Evolutionary conservation across 2,113 vertebrate genomes (phyloP).

Genomic region (Euleptes europaea): DNA sequence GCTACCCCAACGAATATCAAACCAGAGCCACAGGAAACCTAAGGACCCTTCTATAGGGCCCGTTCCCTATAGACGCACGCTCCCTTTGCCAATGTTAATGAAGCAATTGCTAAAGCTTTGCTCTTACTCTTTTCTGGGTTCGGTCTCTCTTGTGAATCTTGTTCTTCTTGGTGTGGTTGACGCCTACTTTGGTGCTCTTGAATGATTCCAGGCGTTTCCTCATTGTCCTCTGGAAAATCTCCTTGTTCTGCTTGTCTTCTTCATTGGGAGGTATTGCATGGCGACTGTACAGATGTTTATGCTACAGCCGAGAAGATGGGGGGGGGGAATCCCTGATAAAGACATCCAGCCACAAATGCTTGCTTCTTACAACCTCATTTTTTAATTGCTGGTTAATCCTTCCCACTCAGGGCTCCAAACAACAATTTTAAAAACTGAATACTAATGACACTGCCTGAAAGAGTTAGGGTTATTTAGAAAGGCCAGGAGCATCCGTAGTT

Average conservation of each 20-base stretch:
- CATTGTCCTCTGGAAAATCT: conserved; percentile 98
- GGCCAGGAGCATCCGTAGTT: background rate
- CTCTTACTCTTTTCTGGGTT: conserved; percentile 81
- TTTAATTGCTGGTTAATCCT: background rate
- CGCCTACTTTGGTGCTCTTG: conserved; percentile 91
- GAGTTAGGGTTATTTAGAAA: background rate
- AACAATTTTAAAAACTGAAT: background rate
- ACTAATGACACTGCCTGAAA: background rate
- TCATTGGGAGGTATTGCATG: conserved; percentile 84
- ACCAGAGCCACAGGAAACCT: background rate
- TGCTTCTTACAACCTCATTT: background rate
- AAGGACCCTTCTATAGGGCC: background rate
- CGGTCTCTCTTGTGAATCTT: conserved; percentile 87
- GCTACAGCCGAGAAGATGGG: conserved; percentile 70
- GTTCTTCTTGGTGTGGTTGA: conserved; percentile 81
- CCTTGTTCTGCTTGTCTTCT: conserved; percentile 87
- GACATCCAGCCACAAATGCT: background rate
- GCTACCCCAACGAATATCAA: too few relatives aligned
- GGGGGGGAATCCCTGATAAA: background rate
- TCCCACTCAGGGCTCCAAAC: background rate
- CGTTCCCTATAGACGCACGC: too few relatives aligned
- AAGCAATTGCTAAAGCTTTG: background rate
- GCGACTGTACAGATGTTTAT: conserved; percentile 90
- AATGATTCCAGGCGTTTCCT: conserved; percentile 93
- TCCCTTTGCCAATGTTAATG: background rate